Base-by-base conservation (phyloP, 2,888 invertebrate species). In the Tridacna crocea region DNA sequence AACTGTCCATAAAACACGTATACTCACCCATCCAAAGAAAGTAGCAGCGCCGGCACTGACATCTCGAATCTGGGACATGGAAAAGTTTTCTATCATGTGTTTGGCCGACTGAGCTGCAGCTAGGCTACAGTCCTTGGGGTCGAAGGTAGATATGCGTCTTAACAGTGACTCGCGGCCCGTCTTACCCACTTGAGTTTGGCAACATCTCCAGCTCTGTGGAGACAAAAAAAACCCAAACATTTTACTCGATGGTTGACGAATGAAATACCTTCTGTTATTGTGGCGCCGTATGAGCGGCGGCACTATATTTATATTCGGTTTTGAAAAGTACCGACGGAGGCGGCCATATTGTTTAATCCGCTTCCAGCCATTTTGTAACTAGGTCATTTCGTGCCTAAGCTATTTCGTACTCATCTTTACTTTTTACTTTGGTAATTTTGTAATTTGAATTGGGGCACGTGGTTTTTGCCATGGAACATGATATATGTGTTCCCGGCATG, bases 31-130 rank as follows among this genome's bases (percentile, higher is more conserved):
- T 55, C 92, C 89, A 83, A 90, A 94, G 84, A 94, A 94, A 8
- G 94, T 94, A 13, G 94, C 93, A 13, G 94, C 93, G 11, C 94
- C 94, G 24, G 94, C 93, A 72, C 94, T 94, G 65, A 92, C 92
- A 75, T 93, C 93, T 26, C 93, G 82, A 47, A 94, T 91, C 76
- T 92, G 91, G 48, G 93, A 93, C 83, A 91, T 87, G 26, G 90
- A 89, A 83, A 89, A 92, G 6, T 88, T 87, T 13, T 88, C 87
- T 27, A 93, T 79, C 70, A 91, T 84, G 36, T 88, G 88, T 80
- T 92, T 92, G 8, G 93, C 91, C 36, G 87, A 78, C 58, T 88
- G 82, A 4, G 93, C 92, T 0, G 82, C 85, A 19, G 88, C 87
- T 11, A 91, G 79, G n/a, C 87, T 89, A 51, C 93, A 89, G 55